A percentile compares a stretch with the other conserved stretches of the same genome.
phyloP scores from a whole-genome alignment of 2,888 invertebrate genomes.

The Orgyia antiqua region DNA sequence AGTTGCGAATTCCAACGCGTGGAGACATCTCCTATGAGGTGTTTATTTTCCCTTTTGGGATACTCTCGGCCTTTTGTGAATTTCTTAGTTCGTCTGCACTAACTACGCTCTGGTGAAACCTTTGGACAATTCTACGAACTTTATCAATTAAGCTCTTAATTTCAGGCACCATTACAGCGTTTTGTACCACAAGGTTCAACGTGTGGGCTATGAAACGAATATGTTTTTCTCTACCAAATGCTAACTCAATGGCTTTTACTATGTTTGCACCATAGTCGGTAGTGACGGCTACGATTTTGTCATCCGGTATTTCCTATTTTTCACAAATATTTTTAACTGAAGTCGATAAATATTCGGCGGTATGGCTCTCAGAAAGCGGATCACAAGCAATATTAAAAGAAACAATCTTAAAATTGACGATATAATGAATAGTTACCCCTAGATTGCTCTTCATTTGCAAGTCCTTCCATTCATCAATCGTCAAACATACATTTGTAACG shows the following conservation, averaged over 20 bases:
- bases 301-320: conserved; percentile 20
- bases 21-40: conserved; percentile 28
- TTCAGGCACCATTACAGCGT: conserved; percentile 15
- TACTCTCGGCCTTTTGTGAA: conserved; percentile 21
- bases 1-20: conserved; percentile 31
- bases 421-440: conserved; percentile 23
- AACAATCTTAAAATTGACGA: conserved; percentile 20
- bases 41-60: conserved; percentile 24
- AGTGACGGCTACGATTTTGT: conserved; percentile 21
- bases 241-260: conserved; percentile 23
- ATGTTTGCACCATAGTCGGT: conserved; percentile 23
- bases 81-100: conserved; percentile 24
- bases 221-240: conserved; percentile 24
- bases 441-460: conserved; percentile 24
- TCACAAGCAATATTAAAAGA: conserved; percentile 25
- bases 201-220: conserved; percentile 28
- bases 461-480: conserved; percentile 29
- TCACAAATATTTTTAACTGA: conserved; percentile 15
- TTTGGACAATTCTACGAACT: conserved; percentile 25
- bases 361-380: conserved; percentile 22
- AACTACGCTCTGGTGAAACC: conserved; percentile 28
- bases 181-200: conserved; percentile 24
- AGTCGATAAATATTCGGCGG: conserved; percentile 18
- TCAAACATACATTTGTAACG: conserved; percentile 21
- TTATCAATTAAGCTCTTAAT: conserved; percentile 24